Base-by-base conservation (phyloP, 2,797 vertebrate species). In the Typhlichthys subterraneus region DNA sequence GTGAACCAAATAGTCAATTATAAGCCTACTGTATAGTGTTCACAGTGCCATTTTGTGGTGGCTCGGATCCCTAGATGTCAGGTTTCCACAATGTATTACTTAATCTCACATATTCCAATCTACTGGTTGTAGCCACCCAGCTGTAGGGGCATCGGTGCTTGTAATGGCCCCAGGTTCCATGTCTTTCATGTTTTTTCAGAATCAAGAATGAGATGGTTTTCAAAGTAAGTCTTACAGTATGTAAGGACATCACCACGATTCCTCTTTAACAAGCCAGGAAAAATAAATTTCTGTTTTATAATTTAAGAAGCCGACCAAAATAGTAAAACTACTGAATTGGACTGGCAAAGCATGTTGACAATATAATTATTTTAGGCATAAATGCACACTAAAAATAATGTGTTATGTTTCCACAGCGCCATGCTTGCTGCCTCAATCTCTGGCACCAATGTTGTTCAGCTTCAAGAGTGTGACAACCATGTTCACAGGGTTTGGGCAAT, bases 401-500 rank as follows among this genome's bases (percentile, higher is more conserved):
- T 69, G 49, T 42, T 19, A 38, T 53, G 54, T 75, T 49, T 71
- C 46, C 31, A 14, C 5, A 49, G 45, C 42, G 72, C 56, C 6
- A 19, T 12, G 58, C 53, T 51, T 72, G 49, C 14, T 53, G 33
- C 5, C 31, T 46, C 54, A 42, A 33, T 57, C 12, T 8, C 69
- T 80, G 69, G 67, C 69, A 64, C 53, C 14, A 33, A 3, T 31
- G 55, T 19, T 71, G 67, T 65, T 75, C 51, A 13, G 59, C 71
- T 73, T 61, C 50, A 59, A 68, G 65, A 65, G 67, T 80, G 78
- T 73, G 70, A 77, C 76, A 59, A 50, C 55, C 47, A 51, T 69
- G 76, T 81, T 84, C 77, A 61, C 73, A 69, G 64, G 42, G 42
- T 52, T 29, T 14, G 0, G 64, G n/a, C 56, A 15, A 67, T 53